Percentiles rank a stretch among this genome's conserved stretches.
phyloP scores from a whole-genome alignment of 2,797 vertebrate genomes.

The Furcifer pardalis region DNA sequence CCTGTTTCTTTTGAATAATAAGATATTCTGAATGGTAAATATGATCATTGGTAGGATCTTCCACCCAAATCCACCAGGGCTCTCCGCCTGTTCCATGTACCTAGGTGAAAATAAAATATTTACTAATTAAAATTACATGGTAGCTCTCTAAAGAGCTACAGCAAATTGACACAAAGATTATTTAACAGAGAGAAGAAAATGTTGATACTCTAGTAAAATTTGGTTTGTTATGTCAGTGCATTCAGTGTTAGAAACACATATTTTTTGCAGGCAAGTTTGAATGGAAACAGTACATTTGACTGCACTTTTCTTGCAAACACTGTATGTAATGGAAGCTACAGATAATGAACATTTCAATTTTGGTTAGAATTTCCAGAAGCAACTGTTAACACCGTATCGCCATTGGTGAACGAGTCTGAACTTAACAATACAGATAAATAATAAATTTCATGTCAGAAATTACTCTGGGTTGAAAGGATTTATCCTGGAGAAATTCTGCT shows the following conservation, averaged over 20 bases:
- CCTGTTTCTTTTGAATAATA: constrained; percentile 97
- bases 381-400: neutral
- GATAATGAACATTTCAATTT: neutral
- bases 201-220: neutral
- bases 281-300: too few species aligned
- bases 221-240: constrained; percentile 6
- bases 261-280: too few species aligned
- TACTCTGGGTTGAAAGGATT: too few species aligned
- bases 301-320: too few species aligned
- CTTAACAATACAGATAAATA: neutral
- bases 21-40: constrained; percentile 99
- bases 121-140: neutral
- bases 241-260: neutral
- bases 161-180: neutral
- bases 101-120: constrained; percentile 68
- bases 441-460: too few species aligned
- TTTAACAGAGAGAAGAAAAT: neutral
- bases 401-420: neutral
- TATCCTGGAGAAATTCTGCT: too few species aligned
- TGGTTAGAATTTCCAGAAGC: neutral
- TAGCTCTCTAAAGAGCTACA: constrained; percentile 14
- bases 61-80: constrained; percentile 99
- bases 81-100: constrained; percentile 93
- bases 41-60: constrained; percentile 96
- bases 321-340: neutral